Conservation (phyloP, 2,797 vertebrate species). For the Muscicapa comitata region DNA sequence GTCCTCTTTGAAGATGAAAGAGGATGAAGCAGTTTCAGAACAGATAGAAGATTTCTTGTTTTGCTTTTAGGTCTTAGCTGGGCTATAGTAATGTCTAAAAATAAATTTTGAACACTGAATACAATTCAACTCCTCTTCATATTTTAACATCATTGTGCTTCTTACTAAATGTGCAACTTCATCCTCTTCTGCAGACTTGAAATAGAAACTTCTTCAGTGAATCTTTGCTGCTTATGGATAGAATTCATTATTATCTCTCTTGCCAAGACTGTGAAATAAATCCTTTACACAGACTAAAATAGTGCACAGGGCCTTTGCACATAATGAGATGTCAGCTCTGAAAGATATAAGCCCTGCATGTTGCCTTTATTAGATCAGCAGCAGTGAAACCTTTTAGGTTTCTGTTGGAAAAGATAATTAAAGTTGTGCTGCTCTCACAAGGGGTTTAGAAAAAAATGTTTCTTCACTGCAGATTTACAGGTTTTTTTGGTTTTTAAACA, state of each 20-base stretch:
- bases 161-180: background rate
- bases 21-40: background rate
- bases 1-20: background rate
- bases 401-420: background rate
- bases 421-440: background rate
- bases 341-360: background rate
- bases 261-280: background rate
- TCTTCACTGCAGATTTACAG: background rate
- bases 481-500: background rate
- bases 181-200: background rate
- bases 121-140: background rate
- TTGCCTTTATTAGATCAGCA: background rate
- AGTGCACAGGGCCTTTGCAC: background rate
- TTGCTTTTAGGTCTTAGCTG: background rate
- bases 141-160: background rate
- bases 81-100: background rate
- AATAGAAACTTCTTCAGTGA: background rate
- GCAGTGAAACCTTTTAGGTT: background rate
- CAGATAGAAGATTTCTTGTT: background rate
- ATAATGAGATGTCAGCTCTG: background rate
- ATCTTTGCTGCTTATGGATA: background rate
- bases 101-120: background rate
- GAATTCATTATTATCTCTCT: background rate
- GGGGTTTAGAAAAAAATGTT: background rate
- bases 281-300: background rate